These are phyloP conservation scores for Sympetrum striolatum DNA, from an alignment of 2,888 invertebrate genomes.

Conservation along the genomic window DNA sequence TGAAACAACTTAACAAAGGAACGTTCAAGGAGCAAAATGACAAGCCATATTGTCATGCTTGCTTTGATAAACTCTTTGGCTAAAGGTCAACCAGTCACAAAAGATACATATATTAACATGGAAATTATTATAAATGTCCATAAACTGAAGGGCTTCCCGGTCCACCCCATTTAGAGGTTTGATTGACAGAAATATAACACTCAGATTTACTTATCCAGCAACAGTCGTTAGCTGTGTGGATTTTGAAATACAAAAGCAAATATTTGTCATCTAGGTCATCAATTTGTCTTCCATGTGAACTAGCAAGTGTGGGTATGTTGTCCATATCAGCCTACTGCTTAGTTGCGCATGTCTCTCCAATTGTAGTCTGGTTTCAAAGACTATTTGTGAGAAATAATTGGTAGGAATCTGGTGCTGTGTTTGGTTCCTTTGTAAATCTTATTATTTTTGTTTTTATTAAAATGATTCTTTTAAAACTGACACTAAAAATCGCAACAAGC, in stretches of 20 bases:
- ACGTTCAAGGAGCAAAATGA: conserved; percentile 99
- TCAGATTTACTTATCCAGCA: background rate
- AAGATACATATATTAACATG: background rate
- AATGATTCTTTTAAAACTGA: background rate
- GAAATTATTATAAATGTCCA: background rate
- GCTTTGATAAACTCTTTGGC: conserved; percentile 96
- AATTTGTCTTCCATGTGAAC: background rate
- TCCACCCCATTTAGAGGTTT: background rate
- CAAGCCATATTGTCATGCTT: conserved; percentile 97
- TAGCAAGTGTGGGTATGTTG: background rate
- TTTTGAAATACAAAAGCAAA: background rate
- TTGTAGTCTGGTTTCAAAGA: background rate
- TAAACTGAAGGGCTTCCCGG: conserved; percentile 6
- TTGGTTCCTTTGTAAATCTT: conserved; percentile 5
- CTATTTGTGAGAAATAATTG: background rate
- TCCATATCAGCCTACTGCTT: background rate
- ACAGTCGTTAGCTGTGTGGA: background rate
- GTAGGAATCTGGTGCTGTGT: conserved; percentile 24
- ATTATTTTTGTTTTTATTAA: background rate
- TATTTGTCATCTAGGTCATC: background rate
- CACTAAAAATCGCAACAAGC: background rate
- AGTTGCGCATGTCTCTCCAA: background rate
- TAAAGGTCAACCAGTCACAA: conserved; percentile 59
- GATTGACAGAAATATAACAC: background rate
- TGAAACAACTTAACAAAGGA: conserved; percentile 97